A percentile compares a stretch with the other conserved stretches of the same genome.
phyloP scores from a whole-genome alignment of 2,113 vertebrate species.

The Gymnorhina tibicen region DNA sequence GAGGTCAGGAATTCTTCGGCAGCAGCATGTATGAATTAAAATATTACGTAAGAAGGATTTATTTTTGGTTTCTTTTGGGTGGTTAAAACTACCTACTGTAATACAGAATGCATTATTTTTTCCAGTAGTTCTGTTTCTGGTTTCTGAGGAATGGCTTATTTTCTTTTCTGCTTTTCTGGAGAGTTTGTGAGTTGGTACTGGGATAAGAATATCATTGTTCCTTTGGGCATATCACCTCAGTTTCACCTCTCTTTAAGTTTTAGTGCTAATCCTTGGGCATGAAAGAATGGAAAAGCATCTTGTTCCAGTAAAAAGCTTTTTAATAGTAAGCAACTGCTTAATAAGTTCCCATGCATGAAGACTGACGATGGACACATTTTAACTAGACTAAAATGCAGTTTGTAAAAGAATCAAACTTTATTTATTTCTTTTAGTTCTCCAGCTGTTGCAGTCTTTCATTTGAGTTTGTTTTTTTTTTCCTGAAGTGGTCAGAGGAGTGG shows the following conservation, averaged over 20 bases:
- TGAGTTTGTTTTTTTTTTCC: background rate
- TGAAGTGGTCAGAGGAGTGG: background rate
- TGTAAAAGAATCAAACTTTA: background rate
- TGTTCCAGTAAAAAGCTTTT: background rate
- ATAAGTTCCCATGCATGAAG: background rate
- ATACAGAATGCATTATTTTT: background rate
- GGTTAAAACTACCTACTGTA: background rate
- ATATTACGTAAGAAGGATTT: background rate
- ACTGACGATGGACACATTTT: background rate
- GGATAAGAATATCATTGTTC: background rate
- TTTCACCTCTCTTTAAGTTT: background rate
- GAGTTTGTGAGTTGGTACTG: background rate
- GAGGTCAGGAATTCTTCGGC: background rate
- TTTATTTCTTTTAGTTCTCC: background rate
- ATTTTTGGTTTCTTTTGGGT: background rate
- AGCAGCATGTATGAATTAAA: constrained; percentile 7
- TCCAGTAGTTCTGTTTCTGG: background rate
- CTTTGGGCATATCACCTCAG: background rate
- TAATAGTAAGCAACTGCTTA: background rate
- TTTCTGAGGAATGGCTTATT: background rate
- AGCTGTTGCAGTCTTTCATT: background rate
- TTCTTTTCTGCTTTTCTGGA: background rate
- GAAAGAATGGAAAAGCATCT: background rate
- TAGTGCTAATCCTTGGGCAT: background rate
- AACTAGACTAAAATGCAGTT: background rate